Conservation (phyloP, 2,113 vertebrate species). For the Gnathonemus echidnorhynchus region DNA sequence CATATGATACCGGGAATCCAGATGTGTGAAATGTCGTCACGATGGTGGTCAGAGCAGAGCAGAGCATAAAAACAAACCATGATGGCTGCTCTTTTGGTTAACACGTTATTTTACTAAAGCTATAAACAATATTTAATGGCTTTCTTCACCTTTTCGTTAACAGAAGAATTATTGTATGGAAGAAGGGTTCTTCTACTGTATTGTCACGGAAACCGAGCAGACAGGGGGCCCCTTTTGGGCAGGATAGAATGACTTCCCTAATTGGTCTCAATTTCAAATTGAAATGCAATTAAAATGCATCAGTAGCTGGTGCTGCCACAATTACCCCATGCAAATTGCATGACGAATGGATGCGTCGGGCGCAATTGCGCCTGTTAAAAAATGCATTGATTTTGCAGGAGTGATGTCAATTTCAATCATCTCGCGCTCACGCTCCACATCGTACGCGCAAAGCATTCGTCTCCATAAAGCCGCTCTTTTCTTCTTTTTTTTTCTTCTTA, state of each 20-base stretch:
- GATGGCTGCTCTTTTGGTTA: background rate
- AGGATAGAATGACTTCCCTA: slow-evolving; percentile 56
- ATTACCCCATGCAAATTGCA: slow-evolving; percentile 65
- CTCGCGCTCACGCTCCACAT: slow-evolving; percentile 40
- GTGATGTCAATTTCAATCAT: slow-evolving; percentile 57
- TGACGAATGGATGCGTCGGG: slow-evolving; percentile 59
- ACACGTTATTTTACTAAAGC: background rate
- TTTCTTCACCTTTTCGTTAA: background rate
- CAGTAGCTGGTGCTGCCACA: slow-evolving; percentile 56
- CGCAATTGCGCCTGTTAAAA: slow-evolving; percentile 56
- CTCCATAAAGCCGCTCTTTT: slow-evolving; percentile 26
- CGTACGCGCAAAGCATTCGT: slow-evolving; percentile 40
- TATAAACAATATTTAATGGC: background rate
- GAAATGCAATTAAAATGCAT: slow-evolving; percentile 68
- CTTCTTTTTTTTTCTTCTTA: slow-evolving; percentile 22
- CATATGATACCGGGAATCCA: background rate
- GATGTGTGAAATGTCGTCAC: background rate
- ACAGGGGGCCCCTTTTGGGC: slow-evolving; percentile 45
- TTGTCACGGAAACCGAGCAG: slow-evolving; percentile 28
- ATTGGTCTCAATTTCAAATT: slow-evolving; percentile 66
- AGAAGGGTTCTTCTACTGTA: background rate
- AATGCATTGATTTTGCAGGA: slow-evolving; percentile 58
- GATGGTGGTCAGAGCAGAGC: background rate
- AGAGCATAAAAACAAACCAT: background rate
- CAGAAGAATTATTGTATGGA: background rate